A percentile compares a stretch with the other conserved stretches of the same genome.
phyloP scores from a whole-genome alignment of 2,888 invertebrate genomes.

The Lasioglossum figueresi region DNA sequence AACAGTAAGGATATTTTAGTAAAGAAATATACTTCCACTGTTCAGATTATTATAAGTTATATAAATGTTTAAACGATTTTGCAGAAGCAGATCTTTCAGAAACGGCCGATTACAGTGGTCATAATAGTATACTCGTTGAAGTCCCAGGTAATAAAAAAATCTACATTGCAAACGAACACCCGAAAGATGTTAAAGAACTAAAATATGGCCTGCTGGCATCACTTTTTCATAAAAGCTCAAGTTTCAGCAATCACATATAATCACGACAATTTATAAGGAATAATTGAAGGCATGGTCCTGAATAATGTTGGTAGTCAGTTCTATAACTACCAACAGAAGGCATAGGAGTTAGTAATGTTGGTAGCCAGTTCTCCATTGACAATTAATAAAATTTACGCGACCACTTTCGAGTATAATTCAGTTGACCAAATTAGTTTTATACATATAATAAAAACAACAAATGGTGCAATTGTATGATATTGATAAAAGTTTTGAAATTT shows the following conservation, averaged over 20 bases:
- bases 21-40: neutral
- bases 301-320: neutral
- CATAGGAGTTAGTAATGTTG: neutral
- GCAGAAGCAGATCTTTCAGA: constrained; percentile 34
- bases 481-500: neutral
- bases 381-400: neutral
- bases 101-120: constrained; percentile 13
- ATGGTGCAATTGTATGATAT: neutral
- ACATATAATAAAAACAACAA: neutral
- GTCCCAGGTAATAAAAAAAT: constrained; percentile 49
- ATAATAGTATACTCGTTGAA: constrained; percentile 44
- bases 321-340: neutral
- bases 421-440: neutral
- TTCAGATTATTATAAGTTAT: neutral
- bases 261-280: neutral
- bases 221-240: constrained; percentile 25
- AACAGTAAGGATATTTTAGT: neutral
- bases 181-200: neutral
- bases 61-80: constrained; percentile 17
- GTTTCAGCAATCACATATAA: constrained; percentile 8
- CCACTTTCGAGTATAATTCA: neutral
- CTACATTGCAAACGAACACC: constrained; percentile 27
- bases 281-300: neutral
- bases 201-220: constrained; percentile 20
- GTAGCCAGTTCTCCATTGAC: neutral